These are phyloP conservation scores for Drosophila anomelani DNA, from an alignment of 2,888 invertebrate species.

Conservation along the genomic window DNA sequence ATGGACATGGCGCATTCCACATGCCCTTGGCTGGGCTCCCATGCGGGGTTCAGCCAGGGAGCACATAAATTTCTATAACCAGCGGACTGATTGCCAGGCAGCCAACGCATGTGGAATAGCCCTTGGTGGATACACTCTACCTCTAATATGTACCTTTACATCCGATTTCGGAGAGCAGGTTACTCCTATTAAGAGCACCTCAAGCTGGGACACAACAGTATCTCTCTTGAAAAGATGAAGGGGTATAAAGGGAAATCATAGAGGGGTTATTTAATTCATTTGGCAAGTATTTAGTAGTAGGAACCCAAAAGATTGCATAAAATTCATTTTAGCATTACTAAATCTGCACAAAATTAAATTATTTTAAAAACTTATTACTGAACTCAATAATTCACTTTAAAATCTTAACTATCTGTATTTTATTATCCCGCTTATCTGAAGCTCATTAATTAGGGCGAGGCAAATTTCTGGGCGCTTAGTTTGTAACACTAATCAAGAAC, in stretches of 20 bases:
- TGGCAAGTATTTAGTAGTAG: too few relatives aligned
- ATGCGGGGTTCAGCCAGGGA: constrained; percentile 26
- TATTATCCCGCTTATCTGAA: background rate
- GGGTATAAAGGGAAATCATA: background rate
- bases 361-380: background rate
- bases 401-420: background rate
- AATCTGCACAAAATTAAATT: background rate
- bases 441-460: background rate
- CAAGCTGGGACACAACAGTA: constrained; percentile 23
- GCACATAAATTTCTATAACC: constrained; percentile 43
- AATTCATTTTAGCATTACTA: background rate
- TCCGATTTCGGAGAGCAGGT: constrained; percentile 5
- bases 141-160: constrained; percentile 12
- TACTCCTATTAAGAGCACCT: constrained; percentile 22
- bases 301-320: background rate
- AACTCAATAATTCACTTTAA: background rate
- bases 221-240: constrained; percentile 1
- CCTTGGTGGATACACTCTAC: constrained; percentile 10
- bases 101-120: constrained; percentile 12
- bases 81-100: constrained; percentile 23
- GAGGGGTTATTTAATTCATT: too few relatives aligned
- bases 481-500: background rate
- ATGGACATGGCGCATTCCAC: constrained; percentile 40
- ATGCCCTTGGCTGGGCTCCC: constrained; percentile 31
- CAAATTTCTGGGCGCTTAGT: background rate